Conservation (phyloP, 1,140 invertebrate species). For the Cotesia chilonis region DNA sequence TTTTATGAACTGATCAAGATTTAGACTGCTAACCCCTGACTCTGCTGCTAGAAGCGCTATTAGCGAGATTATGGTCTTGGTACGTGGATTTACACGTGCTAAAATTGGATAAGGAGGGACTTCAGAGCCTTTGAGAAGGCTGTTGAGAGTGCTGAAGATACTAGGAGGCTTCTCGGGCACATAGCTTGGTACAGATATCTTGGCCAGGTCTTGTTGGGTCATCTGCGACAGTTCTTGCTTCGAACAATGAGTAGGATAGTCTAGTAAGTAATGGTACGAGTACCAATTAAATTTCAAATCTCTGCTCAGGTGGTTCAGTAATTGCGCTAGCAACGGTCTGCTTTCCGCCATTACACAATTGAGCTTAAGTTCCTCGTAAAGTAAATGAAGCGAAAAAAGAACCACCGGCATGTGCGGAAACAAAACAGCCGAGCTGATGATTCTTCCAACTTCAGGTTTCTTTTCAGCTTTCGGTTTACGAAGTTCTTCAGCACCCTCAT, state of each 20-base stretch:
- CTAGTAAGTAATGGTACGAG: constrained; percentile 83
- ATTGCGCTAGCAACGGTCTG: constrained; percentile 73
- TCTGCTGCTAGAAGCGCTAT: constrained; percentile 53
- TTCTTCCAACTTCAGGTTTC: constrained; percentile 60
- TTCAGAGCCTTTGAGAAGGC: constrained; percentile 68
- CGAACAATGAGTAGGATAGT: constrained; percentile 76
- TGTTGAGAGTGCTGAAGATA: constrained; percentile 76
- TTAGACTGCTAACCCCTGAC: constrained; percentile 37
- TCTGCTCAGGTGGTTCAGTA: constrained; percentile 81
- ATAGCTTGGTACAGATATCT: constrained; percentile 71
- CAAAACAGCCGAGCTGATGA: constrained; percentile 74
- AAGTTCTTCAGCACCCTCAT: background rate
- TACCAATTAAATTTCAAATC: constrained; percentile 81
- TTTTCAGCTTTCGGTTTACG: constrained; percentile 7
- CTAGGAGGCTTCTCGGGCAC: constrained; percentile 73
- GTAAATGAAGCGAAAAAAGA: constrained; percentile 83
- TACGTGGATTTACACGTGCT: constrained; percentile 74
- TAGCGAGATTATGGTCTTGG: constrained; percentile 78
- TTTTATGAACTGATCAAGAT: constrained; percentile 55
- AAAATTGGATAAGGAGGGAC: constrained; percentile 75
- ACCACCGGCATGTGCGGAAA: constrained; percentile 80
- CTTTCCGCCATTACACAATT: constrained; percentile 76
- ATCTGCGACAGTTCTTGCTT: constrained; percentile 59
- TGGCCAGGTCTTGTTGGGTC: constrained; percentile 68
- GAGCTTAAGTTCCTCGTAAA: constrained; percentile 92